Percentiles rank a stretch among this genome's conserved stretches.
phyloP scores from a whole-genome alignment of 2,888 invertebrate species.

The Pogonocherus hispidulus region DNA sequence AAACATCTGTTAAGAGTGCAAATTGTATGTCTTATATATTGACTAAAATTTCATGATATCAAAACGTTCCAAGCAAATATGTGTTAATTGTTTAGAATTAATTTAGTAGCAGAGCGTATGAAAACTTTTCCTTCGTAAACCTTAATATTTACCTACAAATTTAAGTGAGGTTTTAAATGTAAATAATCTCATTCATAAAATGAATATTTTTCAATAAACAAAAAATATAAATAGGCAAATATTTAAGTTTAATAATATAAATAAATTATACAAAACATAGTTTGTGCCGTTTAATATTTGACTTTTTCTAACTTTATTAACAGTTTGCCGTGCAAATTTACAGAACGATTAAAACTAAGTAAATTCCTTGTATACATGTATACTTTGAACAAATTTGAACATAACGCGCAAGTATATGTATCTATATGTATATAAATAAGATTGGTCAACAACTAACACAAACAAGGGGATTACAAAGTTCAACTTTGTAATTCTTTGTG shows the following conservation, averaged over 20 bases:
- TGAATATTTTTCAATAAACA: slow-evolving; percentile 54
- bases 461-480: slow-evolving; percentile 57
- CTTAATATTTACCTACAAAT: slow-evolving; percentile 29
- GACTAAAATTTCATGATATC: slow-evolving; percentile 5
- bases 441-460: slow-evolving; percentile 60
- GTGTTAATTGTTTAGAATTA: slow-evolving; percentile 7
- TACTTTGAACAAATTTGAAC: slow-evolving; percentile 51
- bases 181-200: slow-evolving; percentile 53
- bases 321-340: slow-evolving; percentile 62
- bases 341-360: slow-evolving; percentile 60
- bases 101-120: slow-evolving; percentile 10
- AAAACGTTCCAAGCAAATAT: slow-evolving; percentile 12
- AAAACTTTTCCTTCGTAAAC: slow-evolving; percentile 22
- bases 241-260: slow-evolving; percentile 61
- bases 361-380: slow-evolving; percentile 51
- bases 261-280: slow-evolving; percentile 57
- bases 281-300: slow-evolving; percentile 54
- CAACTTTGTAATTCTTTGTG: slow-evolving; percentile 56
- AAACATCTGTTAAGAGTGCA: too few relatives aligned
- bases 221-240: slow-evolving; percentile 59
- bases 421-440: slow-evolving; percentile 58
- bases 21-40: too few relatives aligned
- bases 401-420: slow-evolving; percentile 47
- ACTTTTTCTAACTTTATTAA: slow-evolving; percentile 58
- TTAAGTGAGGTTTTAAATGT: slow-evolving; percentile 30